A percentile compares a stretch with the other conserved stretches of the same genome.
phyloP scores from a whole-genome alignment of 2,888 invertebrate genomes.

The Hydrotaea cyrtoneurina region DNA sequence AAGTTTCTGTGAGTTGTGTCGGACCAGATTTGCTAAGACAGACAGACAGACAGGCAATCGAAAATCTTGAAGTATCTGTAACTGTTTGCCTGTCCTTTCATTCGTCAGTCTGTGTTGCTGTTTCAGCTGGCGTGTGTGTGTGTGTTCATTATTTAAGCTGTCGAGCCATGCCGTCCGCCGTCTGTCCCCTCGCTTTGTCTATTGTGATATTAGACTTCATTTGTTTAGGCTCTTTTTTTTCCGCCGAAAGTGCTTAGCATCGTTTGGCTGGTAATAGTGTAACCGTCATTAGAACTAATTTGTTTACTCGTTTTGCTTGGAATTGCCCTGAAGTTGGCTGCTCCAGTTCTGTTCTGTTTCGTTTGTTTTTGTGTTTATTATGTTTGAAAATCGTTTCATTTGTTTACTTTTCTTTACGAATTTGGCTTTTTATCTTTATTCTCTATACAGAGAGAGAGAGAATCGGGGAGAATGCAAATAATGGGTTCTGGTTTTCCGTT shows the following conservation, averaged over 20 bases:
- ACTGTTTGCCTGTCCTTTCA: neutral
- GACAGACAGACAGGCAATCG: neutral
- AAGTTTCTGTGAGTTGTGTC: neutral
- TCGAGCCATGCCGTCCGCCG: no score
- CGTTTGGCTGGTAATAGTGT: neutral
- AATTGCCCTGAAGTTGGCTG: constrained; percentile 4
- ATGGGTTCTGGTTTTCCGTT: constrained; percentile 36
- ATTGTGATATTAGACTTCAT: neutral
- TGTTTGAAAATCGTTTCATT: constrained; percentile 20
- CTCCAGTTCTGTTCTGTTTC: constrained; percentile 43
- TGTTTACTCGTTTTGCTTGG: constrained; percentile 1
- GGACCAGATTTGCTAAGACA: neutral
- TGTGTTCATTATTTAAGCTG: no score
- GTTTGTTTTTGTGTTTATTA: no score
- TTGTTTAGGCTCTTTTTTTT: constrained; percentile 9
- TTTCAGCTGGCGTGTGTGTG: neutral
- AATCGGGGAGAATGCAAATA: constrained; percentile 50
- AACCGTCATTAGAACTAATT: constrained; percentile 29
- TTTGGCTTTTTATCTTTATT: constrained; percentile 15
- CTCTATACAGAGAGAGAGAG: no score
- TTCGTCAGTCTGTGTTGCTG: neutral
- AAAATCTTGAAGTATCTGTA: neutral
- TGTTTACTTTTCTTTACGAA: constrained; percentile 17
- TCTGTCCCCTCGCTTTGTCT: no score
- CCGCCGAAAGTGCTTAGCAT: neutral